Evolutionary conservation across 2,797 vertebrate species (phyloP).

Genomic region (Labroides dimidiatus): DNA sequence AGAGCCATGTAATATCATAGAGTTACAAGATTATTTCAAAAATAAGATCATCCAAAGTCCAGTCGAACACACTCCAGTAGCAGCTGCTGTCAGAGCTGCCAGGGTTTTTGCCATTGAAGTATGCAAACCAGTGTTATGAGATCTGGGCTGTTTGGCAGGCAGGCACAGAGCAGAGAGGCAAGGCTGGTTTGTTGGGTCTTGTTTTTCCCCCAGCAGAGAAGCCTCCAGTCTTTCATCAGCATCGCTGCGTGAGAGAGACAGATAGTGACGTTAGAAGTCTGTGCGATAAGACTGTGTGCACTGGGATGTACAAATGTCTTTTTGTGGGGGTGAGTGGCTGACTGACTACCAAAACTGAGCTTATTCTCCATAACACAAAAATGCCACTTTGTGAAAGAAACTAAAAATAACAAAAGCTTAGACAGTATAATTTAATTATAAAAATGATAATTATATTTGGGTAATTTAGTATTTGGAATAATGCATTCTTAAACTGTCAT

Average conservation of each 20-base stretch:
- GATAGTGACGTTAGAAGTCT: slow-evolving; percentile 36
- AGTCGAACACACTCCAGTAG: slow-evolving; percentile 8
- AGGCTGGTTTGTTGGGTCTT: slow-evolving; percentile 42
- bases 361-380: not conserved
- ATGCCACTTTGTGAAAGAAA: not conserved
- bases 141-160: slow-evolving; percentile 52
- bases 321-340: not conserved
- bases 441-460: too few species aligned
- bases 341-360: not conserved
- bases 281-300: slow-evolving; percentile 30
- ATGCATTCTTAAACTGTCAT: too few species aligned
- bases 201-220: slow-evolving; percentile 53
- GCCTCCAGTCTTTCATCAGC: slow-evolving; percentile 64
- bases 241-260: slow-evolving; percentile 46
- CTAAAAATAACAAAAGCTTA: too few species aligned
- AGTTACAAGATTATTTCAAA: slow-evolving; percentile 26
- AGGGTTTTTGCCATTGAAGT: slow-evolving; percentile 59
- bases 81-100: slow-evolving; percentile 32
- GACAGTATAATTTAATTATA: too few species aligned
- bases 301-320: slow-evolving; percentile 18
- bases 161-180: slow-evolving; percentile 46
- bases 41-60: slow-evolving; percentile 24
- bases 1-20: slow-evolving; percentile 9
- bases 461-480: too few species aligned
- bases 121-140: slow-evolving; percentile 64